A percentile compares a stretch with the other conserved stretches of the same genome.
Conservation (phyloP, 1,140 invertebrate genomes). For the Hypsibius dujardini region DNA sequence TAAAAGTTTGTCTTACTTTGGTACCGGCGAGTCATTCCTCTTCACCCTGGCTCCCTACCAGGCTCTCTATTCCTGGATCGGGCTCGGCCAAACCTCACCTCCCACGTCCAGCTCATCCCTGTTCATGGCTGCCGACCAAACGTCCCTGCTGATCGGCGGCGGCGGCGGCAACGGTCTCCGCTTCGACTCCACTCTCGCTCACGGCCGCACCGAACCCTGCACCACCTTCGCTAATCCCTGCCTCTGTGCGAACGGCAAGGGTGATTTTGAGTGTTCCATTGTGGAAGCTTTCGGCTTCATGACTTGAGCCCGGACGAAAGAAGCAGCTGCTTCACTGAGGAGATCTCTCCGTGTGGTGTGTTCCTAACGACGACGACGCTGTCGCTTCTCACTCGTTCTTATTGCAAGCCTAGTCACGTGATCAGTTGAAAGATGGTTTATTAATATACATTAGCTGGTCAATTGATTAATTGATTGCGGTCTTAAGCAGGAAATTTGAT, state of each 20-base stretch:
- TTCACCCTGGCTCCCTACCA: constrained; percentile 71
- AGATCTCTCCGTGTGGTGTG: too few relatives aligned
- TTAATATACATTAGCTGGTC: not conserved
- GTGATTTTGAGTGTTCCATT: constrained; percentile 78
- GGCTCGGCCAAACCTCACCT: constrained; percentile 36
- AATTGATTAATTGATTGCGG: not conserved
- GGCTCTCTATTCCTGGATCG: constrained; percentile 80
- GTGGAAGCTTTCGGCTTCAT: constrained; percentile 79
- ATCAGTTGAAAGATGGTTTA: not conserved
- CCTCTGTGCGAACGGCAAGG: constrained; percentile 47
- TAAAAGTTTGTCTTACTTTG: constrained; percentile 75
- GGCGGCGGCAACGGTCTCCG: constrained; percentile 2
- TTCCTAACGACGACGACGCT: too few relatives aligned
- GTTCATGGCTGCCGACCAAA: constrained; percentile 75
- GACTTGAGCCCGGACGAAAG: not conserved
- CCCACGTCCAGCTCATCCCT: constrained; percentile 55
- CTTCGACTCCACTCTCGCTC: constrained; percentile 33
- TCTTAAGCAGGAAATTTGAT: too few relatives aligned
- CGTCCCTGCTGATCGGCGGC: not conserved
- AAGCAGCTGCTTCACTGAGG: too few relatives aligned
- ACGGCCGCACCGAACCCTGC: constrained; percentile 74
- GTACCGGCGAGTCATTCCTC: constrained; percentile 86
- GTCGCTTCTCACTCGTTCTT: too few relatives aligned
- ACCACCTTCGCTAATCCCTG: constrained; percentile 88
- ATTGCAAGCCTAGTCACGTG: constrained; percentile 17